phyloP scores from a whole-genome alignment of 2,888 invertebrate genomes.

The Galerucella pusilla region DNA sequence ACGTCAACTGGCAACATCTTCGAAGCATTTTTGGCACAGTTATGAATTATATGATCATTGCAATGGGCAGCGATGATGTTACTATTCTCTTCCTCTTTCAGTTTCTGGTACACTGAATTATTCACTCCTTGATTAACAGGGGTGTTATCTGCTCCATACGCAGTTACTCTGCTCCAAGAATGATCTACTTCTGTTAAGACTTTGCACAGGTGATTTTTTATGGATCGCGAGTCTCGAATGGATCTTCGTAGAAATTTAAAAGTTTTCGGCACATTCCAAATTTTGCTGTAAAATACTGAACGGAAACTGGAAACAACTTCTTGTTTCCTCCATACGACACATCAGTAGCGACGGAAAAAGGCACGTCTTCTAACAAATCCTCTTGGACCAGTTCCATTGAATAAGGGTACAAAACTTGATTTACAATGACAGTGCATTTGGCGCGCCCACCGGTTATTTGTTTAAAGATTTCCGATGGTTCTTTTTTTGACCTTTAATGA shows the following conservation, averaged over 20 bases:
- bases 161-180: neutral
- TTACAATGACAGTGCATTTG: neutral
- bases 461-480: too few species aligned
- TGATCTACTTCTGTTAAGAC: neutral
- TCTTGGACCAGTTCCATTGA: neutral
- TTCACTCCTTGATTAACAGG: neutral
- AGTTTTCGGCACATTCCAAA: neutral
- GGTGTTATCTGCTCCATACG: neutral
- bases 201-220: neutral
- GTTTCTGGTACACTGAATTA: neutral
- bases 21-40: neutral
- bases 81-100: neutral
- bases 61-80: neutral
- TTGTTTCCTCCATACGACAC: neutral
- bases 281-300: neutral
- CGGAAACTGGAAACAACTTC: neutral
- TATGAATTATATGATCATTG: neutral
- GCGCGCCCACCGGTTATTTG: too few species aligned
- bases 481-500: too few species aligned
- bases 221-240: neutral
- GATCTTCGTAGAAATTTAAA: too few species aligned
- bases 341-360: too few species aligned
- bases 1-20: too few species aligned
- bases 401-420: neutral
- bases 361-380: neutral